These are phyloP conservation scores for Stegostoma tigrinum DNA, from an alignment of 2,113 vertebrate species.

Conservation along the genomic window DNA sequence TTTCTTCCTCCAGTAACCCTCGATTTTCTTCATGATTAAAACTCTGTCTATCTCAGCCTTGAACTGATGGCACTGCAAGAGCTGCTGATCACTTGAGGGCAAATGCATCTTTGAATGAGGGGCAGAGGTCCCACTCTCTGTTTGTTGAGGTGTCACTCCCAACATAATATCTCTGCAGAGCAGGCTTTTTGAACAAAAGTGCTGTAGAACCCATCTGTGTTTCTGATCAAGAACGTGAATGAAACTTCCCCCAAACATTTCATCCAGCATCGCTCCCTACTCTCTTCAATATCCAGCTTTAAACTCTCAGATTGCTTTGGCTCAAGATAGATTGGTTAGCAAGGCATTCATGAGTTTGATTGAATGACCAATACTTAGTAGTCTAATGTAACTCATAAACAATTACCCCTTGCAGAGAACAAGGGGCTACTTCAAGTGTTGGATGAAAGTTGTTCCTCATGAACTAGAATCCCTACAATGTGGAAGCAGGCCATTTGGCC, in stretches of 20 bases:
- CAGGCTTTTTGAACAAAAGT: too few relatives aligned
- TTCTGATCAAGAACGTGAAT: not conserved
- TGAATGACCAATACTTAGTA: not conserved
- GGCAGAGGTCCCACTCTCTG: too few relatives aligned
- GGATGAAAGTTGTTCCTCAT: not conserved
- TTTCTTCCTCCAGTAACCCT: too few relatives aligned
- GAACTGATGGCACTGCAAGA: too few relatives aligned
- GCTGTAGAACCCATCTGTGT: not conserved
- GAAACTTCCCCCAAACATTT: not conserved
- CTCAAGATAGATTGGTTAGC: not conserved
- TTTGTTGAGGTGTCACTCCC: too few relatives aligned
- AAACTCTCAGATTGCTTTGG: not conserved
- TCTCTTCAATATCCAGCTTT: not conserved
- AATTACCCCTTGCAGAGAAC: not conserved
- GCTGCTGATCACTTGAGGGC: too few relatives aligned
- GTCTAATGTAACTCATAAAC: not conserved
- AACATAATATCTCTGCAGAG: too few relatives aligned
- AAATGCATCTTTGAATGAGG: too few relatives aligned
- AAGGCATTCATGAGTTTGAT: not conserved
- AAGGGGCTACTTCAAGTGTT: not conserved
- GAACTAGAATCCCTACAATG: not conserved
- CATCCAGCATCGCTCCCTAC: not conserved
- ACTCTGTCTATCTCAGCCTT: too few relatives aligned
- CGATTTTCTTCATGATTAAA: too few relatives aligned
- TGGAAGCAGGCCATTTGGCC: too few relatives aligned